Evolutionary conservation across 35 echinoderm and acorn worm genomes (phyloP).

Genomic region (Patiria miniata): DNA sequence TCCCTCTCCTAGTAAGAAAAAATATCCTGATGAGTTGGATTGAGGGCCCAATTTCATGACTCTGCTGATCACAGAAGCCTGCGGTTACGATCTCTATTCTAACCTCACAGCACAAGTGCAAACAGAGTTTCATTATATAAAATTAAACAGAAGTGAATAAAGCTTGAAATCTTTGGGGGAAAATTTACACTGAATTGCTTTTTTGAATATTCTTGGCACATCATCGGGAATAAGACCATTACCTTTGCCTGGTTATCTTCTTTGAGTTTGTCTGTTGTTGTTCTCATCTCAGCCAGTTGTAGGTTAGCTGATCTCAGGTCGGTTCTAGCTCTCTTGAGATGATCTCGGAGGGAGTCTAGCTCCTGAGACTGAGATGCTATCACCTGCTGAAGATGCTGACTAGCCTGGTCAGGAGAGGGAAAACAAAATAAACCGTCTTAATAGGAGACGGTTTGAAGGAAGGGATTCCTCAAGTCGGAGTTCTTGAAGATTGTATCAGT

Average conservation of each 20-base stretch:
- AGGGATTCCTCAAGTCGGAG: background rate
- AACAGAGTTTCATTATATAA: too few relatives aligned
- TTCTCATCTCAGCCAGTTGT: slow-evolving; percentile 66
- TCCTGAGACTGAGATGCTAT: slow-evolving; percentile 63
- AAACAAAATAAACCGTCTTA: too few relatives aligned
- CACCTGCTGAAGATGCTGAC: slow-evolving; percentile 79
- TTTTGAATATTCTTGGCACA: background rate
- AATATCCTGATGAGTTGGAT: too few relatives aligned
- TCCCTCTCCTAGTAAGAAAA: slow-evolving; percentile 48
- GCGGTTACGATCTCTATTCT: too few relatives aligned
- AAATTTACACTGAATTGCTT: too few relatives aligned
- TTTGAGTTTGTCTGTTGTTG: slow-evolving; percentile 34
- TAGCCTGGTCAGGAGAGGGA: slow-evolving; percentile 60
- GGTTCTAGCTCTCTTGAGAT: slow-evolving; percentile 55
- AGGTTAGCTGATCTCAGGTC: slow-evolving; percentile 53
- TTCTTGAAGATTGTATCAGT: background rate
- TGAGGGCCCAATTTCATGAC: too few relatives aligned
- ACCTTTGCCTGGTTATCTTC: slow-evolving; percentile 69
- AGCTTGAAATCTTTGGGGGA: too few relatives aligned
- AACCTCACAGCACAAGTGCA: too few relatives aligned
- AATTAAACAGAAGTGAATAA: too few relatives aligned
- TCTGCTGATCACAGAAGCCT: too few relatives aligned
- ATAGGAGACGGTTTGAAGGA: too few relatives aligned
- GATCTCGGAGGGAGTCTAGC: slow-evolving; percentile 59
- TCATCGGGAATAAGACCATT: background rate